Evolutionary conservation across 1,140 invertebrate species (phyloP).

Genomic region (Euura saliciscinereae): DNA sequence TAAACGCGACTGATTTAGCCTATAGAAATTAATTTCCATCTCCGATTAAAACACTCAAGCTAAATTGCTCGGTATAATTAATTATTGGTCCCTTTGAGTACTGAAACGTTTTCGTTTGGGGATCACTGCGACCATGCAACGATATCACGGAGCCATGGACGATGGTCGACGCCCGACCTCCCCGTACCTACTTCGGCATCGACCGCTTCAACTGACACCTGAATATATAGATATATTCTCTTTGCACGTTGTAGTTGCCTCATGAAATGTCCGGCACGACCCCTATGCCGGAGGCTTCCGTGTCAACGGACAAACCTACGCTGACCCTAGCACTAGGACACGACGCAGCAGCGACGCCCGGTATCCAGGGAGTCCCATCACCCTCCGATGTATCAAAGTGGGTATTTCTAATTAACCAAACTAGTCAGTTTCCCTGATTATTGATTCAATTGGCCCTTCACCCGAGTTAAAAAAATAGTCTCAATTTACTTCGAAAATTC

Average conservation of each 20-base stretch:
- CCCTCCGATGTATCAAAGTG: background rate
- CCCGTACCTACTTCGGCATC: too few species aligned
- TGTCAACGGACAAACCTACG: background rate
- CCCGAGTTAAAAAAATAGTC: too few species aligned
- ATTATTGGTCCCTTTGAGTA: background rate
- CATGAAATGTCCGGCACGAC: background rate
- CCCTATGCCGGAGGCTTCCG: background rate
- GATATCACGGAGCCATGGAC: background rate
- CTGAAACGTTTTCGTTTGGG: background rate
- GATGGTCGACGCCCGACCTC: background rate
- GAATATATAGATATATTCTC: background rate
- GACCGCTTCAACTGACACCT: too few species aligned
- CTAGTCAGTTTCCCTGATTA: too few species aligned
- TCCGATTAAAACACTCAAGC: too few species aligned
- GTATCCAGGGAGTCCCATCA: background rate
- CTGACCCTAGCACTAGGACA: slow-evolving; percentile 3
- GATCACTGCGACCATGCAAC: background rate
- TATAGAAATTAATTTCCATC: too few species aligned
- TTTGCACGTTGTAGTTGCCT: background rate
- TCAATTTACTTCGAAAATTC: too few species aligned
- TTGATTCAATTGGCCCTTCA: too few species aligned
- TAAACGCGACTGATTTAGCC: too few species aligned
- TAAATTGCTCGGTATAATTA: background rate
- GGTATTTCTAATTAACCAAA: background rate
- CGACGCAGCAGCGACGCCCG: background rate